Percentiles rank a stretch among this genome's conserved stretches.
Evolutionary conservation across 2,888 invertebrate genomes (phyloP).

Genomic region (Crocallis elinguaria): DNA sequence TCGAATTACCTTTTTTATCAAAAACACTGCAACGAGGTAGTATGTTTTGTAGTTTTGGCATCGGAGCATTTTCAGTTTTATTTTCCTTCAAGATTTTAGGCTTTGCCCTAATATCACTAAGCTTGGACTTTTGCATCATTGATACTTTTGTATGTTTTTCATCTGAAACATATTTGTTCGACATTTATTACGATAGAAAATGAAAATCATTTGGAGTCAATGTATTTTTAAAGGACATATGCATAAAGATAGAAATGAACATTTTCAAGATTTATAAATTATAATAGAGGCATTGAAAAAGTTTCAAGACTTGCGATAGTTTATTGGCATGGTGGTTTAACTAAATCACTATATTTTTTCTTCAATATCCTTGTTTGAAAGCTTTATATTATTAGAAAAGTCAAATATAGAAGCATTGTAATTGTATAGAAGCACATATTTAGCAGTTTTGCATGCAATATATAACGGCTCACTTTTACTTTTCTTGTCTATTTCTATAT

Average conservation of each 20-base stretch:
- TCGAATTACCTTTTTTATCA: conserved; percentile 61
- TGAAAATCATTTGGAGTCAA: too few species aligned
- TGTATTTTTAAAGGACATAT: too few species aligned
- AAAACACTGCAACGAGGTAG: conserved; percentile 56
- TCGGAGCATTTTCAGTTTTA: conserved; percentile 32
- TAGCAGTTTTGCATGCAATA: background rate
- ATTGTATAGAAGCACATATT: too few species aligned
- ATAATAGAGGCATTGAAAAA: too few species aligned
- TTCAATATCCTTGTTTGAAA: too few species aligned
- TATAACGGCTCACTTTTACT: conserved; percentile 58
- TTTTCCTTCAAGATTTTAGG: conserved; percentile 11
- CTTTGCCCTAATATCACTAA: conserved; percentile 39
- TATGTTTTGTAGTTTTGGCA: conserved; percentile 60
- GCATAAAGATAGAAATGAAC: too few species aligned
- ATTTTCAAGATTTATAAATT: too few species aligned
- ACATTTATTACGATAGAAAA: background rate
- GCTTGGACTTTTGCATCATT: conserved; percentile 60
- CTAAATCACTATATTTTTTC: too few species aligned
- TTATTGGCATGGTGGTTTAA: too few species aligned
- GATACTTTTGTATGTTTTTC: conserved; percentile 60
- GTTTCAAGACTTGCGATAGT: too few species aligned
- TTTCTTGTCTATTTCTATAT: conserved; percentile 58
- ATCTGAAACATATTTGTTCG: conserved; percentile 50
- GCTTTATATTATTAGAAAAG: too few species aligned
- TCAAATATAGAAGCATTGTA: too few species aligned